Percentiles rank a stretch among this genome's conserved stretches.
These are phyloP conservation scores for Lepidostoma basale DNA, from an alignment of 1,140 invertebrate genomes.

Conservation along the genomic window DNA sequence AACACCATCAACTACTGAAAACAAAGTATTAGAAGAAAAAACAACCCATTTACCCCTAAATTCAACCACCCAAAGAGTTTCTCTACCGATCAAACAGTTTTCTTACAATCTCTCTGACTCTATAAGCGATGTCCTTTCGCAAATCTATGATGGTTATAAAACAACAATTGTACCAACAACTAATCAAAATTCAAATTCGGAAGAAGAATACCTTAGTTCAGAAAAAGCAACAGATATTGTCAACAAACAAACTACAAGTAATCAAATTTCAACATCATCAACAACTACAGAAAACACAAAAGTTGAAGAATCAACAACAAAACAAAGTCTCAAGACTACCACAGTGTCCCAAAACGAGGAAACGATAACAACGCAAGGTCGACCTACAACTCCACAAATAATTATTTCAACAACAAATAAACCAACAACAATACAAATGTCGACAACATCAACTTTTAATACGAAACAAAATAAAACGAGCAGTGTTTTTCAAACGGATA, in stretches of 20 bases:
- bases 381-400: not conserved
- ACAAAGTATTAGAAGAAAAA: not conserved
- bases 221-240: not conserved
- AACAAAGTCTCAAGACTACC: not conserved
- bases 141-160: conserved; percentile 37
- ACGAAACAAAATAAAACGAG: not conserved
- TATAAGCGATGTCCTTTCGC: conserved; percentile 41
- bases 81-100: conserved; percentile 23
- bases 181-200: not conserved
- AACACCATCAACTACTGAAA: not conserved
- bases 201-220: not conserved
- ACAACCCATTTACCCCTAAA: conserved; percentile 1
- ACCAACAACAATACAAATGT: conserved; percentile 19
- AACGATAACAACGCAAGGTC: not conserved
- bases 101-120: conserved; percentile 36
- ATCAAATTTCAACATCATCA: not conserved
- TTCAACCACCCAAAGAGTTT: conserved; percentile 1
- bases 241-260: not conserved
- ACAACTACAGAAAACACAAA: not conserved
- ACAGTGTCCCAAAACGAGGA: not conserved
- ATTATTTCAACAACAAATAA: conserved; percentile 30
- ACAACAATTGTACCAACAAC: conserved; percentile 26
- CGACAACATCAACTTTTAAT: not conserved
- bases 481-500: no score
- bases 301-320: not conserved